Percentiles rank a stretch among this genome's conserved stretches.
Evolutionary conservation across 2,888 invertebrate species (phyloP).

Genomic region (Timema podura): DNA sequence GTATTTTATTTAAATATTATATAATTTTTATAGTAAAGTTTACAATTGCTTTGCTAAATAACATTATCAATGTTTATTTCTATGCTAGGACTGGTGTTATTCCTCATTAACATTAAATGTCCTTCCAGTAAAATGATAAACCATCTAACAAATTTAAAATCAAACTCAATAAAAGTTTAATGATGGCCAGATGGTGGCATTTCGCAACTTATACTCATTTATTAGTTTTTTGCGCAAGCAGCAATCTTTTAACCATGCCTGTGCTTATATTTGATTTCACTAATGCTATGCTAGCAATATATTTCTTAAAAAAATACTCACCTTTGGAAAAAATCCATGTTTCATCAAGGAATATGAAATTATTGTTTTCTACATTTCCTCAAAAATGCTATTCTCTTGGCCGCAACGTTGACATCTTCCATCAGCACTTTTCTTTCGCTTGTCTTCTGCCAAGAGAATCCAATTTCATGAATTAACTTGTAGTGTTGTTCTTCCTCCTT

Average conservation of each 20-base stretch:
- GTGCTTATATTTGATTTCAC: not conserved
- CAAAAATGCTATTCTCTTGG: not conserved
- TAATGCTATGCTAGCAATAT: too few relatives aligned
- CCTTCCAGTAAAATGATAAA: too few relatives aligned
- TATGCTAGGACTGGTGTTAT: too few relatives aligned
- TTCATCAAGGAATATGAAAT: conserved; percentile 9
- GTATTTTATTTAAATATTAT: not conserved
- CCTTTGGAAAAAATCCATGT: conserved; percentile 10
- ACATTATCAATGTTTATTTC: too few relatives aligned
- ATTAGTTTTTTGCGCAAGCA: too few relatives aligned
- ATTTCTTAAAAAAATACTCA: not conserved
- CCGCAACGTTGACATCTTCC: not conserved
- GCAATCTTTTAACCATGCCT: not conserved
- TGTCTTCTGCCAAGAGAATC: not conserved
- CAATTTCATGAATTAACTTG: not conserved
- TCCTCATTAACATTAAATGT: too few relatives aligned
- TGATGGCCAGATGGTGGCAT: too few relatives aligned
- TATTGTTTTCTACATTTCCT: not conserved
- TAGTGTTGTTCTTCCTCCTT: not conserved
- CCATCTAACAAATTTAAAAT: too few relatives aligned
- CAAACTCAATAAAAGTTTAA: too few relatives aligned
- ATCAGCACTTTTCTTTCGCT: not conserved
- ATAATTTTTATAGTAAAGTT: too few relatives aligned
- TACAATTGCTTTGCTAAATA: too few relatives aligned
- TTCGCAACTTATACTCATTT: too few relatives aligned